Evolutionary conservation across 1,140 invertebrate genomes (phyloP).

Genomic region (Anastrepha ludens): DNA sequence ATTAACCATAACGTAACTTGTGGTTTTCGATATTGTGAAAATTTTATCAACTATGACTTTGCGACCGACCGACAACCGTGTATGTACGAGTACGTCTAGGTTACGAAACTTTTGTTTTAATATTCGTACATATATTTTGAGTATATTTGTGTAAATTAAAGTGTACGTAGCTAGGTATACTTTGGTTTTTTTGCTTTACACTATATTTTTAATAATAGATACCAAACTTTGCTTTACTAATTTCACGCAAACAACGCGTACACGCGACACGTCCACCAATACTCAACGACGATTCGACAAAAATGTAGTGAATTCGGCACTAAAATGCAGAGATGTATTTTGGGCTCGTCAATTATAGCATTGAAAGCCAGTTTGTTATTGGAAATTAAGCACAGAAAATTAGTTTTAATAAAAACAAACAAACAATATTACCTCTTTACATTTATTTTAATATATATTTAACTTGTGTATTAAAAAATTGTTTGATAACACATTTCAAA

Average conservation of each 20-base stretch:
- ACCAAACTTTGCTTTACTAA: not conserved
- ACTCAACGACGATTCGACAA: constrained; percentile 46
- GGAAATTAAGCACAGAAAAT: too few relatives aligned
- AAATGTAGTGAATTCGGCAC: constrained; percentile 16
- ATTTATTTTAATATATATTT: too few relatives aligned
- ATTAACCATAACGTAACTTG: not conserved
- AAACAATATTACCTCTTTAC: too few relatives aligned
- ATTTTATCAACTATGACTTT: not conserved
- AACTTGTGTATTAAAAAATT: too few relatives aligned
- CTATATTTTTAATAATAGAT: constrained; percentile 24
- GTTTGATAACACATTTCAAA: too few relatives aligned
- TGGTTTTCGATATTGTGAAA: constrained; percentile 1
- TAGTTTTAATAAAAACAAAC: too few relatives aligned
- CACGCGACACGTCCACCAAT: constrained; percentile 51
- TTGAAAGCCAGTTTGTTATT: too few relatives aligned
- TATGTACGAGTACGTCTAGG: constrained; percentile 21
- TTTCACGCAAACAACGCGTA: constrained; percentile 22
- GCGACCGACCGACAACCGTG: not conserved
- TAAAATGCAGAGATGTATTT: not conserved
- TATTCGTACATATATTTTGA: not conserved
- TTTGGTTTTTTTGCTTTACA: not conserved
- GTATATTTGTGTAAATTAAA: not conserved
- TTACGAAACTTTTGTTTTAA: constrained; percentile 27
- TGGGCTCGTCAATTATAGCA: too few relatives aligned
- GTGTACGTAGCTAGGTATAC: not conserved